Conservation (phyloP, 2,888 invertebrate genomes). For the Eupithecia inturbata region DNA sequence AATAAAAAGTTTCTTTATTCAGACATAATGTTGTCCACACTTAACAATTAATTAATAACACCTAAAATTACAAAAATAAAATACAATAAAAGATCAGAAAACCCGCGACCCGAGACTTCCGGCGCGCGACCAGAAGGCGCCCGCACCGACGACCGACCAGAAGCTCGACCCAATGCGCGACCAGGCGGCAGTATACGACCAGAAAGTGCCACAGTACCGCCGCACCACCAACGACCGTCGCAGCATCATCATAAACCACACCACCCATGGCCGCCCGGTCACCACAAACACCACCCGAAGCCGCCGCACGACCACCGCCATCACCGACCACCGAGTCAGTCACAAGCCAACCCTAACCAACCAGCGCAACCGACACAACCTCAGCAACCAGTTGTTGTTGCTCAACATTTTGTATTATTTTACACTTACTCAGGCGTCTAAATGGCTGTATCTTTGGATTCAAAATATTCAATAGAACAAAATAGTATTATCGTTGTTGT, state of each 20-base stretch:
- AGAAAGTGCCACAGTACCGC: slow-evolving; percentile 36
- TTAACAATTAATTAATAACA: no score
- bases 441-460: no score
- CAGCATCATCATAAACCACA: slow-evolving; percentile 67
- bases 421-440: no score
- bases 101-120: slow-evolving; percentile 18
- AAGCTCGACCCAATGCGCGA: slow-evolving; percentile 19
- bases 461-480: no score
- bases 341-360: slow-evolving; percentile 51
- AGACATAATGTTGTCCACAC: no score
- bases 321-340: slow-evolving; percentile 56
- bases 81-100: no score
- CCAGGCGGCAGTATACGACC: slow-evolving; percentile 20
- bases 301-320: slow-evolving; percentile 72
- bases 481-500: no score
- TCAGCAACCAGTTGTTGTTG: no score
- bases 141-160: slow-evolving; percentile 20
- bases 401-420: no score
- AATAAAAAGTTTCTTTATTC: no score
- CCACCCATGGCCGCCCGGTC: slow-evolving; percentile 62
- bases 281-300: slow-evolving; percentile 70
- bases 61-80: no score
- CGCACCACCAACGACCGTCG: slow-evolving; percentile 55
- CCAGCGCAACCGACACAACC: slow-evolving; percentile 48
- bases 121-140: slow-evolving; percentile 12